These are phyloP conservation scores for Ormyrus thymus DNA, from an alignment of 2,888 invertebrate genomes.

Conservation along the genomic window DNA sequence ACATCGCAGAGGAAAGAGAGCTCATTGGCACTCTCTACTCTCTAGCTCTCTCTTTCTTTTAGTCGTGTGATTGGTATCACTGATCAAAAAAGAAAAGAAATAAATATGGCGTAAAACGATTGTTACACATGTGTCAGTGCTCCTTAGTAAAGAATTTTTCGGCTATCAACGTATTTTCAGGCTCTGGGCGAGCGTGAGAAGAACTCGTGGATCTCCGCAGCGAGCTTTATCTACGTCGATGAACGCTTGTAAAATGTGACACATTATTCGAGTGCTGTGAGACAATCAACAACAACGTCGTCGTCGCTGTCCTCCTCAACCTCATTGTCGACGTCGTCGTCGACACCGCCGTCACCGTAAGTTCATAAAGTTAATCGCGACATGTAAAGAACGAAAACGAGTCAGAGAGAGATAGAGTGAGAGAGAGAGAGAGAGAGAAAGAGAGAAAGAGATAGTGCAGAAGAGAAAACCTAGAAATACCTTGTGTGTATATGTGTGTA, in stretches of 20 bases:
- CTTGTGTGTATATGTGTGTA: conserved; percentile 13
- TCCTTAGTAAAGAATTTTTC: conserved; percentile 35
- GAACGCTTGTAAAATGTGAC: conserved; percentile 36
- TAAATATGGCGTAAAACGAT: conserved; percentile 70
- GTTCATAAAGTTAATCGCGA: conserved; percentile 15
- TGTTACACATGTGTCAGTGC: conserved; percentile 70
- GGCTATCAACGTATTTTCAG: conserved; percentile 8
- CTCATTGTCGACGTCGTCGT: conserved; percentile 19
- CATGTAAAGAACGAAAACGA: conserved; percentile 2
- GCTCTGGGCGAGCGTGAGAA: neutral
- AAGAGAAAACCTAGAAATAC: conserved; percentile 27
- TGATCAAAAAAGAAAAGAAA: conserved; percentile 48
- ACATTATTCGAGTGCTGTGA: conserved; percentile 10
- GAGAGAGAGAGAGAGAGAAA: neutral
- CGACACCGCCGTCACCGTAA: conserved; percentile 17
- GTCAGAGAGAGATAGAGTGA: neutral
- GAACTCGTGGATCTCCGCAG: neutral
- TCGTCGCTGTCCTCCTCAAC: conserved; percentile 9
- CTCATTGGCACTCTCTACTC: too few species aligned
- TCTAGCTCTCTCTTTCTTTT: neutral
- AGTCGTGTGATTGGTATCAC: conserved; percentile 34
- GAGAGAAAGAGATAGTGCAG: neutral
- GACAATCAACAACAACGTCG: conserved; percentile 22
- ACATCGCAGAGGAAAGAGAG: too few species aligned
- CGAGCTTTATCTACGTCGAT: neutral